phyloP scores from a whole-genome alignment of 2,797 vertebrate genomes.

The Spinibarbus caldwelli region DNA sequence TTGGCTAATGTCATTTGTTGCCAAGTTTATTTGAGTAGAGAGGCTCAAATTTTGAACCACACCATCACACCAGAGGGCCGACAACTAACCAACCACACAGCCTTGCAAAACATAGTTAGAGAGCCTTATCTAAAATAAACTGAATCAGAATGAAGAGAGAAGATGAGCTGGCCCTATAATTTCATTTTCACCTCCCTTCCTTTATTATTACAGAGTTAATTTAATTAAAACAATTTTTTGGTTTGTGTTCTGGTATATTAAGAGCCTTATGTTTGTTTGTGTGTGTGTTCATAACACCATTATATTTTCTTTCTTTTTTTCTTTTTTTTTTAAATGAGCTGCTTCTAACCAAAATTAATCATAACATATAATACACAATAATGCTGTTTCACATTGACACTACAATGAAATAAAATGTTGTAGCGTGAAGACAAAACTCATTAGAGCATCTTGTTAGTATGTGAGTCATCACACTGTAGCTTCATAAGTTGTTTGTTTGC shows the following conservation, averaged over 20 bases:
- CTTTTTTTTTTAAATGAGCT: background rate
- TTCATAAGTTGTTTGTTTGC: conserved; percentile 15
- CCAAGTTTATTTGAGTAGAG: background rate
- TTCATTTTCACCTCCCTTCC: background rate
- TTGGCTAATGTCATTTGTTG: conserved; percentile 5
- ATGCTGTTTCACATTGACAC: background rate
- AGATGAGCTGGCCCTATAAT: conserved; percentile 6
- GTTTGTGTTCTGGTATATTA: background rate
- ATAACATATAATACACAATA: background rate
- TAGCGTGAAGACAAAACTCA: background rate
- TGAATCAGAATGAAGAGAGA: background rate
- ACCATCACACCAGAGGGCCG: background rate
- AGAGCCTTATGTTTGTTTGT: background rate
- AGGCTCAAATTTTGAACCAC: conserved; percentile 1
- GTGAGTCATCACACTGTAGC: conserved; percentile 5
- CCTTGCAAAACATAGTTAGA: conserved; percentile 13
- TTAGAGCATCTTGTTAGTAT: background rate
- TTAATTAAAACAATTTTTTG: background rate
- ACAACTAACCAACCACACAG: background rate
- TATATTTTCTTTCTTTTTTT: background rate
- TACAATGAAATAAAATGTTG: background rate
- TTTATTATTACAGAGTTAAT: conserved; percentile 9
- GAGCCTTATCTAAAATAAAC: conserved; percentile 11
- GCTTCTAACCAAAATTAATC: background rate
- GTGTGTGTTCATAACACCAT: too few relatives aligned